Conservation (phyloP, 2,888 invertebrate genomes). For the Agrochola litura region DNA sequence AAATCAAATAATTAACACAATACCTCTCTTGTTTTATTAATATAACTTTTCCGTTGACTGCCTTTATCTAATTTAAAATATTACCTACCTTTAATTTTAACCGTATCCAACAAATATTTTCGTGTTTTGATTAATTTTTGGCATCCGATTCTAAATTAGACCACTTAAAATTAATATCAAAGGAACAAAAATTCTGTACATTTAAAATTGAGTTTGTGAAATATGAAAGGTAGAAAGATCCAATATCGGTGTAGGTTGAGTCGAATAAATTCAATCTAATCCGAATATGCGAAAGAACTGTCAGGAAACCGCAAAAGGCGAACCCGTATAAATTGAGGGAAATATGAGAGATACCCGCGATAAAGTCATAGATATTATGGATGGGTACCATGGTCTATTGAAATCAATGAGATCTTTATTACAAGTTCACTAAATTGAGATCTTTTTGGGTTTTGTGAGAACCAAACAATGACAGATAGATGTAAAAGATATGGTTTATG, state of each 20-base stretch:
- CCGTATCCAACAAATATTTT: slow-evolving; percentile 5
- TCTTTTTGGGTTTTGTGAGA: slow-evolving; percentile 64
- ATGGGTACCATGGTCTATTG: slow-evolving; percentile 84
- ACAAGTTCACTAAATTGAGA: slow-evolving; percentile 82
- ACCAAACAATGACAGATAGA: slow-evolving; percentile 49
- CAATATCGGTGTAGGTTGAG: slow-evolving; percentile 72
- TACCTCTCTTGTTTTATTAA: neutral
- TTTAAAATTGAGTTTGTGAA: slow-evolving; percentile 58
- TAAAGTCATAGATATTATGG: slow-evolving; percentile 84
- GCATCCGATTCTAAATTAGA: slow-evolving; percentile 25
- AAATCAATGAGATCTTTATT: slow-evolving; percentile 87
- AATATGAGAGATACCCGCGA: slow-evolving; percentile 82
- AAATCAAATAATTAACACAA: neutral
- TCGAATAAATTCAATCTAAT: slow-evolving; percentile 80
- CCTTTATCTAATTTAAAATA: neutral
- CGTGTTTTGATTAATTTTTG: slow-evolving; percentile 41
- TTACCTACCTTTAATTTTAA: slow-evolving; percentile 17
- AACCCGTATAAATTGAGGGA: slow-evolving; percentile 84
- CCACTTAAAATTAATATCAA: slow-evolving; percentile 22
- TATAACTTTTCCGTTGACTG: neutral
- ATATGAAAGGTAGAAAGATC: slow-evolving; percentile 70
- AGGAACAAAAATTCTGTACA: slow-evolving; percentile 28
- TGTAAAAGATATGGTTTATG: slow-evolving; percentile 37
- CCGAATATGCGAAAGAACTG: slow-evolving; percentile 81
- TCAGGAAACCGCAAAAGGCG: slow-evolving; percentile 80